A percentile compares a stretch with the other conserved stretches of the same genome.
phyloP scores from a whole-genome alignment of 1,140 invertebrate species.

The Lithobius niger region DNA sequence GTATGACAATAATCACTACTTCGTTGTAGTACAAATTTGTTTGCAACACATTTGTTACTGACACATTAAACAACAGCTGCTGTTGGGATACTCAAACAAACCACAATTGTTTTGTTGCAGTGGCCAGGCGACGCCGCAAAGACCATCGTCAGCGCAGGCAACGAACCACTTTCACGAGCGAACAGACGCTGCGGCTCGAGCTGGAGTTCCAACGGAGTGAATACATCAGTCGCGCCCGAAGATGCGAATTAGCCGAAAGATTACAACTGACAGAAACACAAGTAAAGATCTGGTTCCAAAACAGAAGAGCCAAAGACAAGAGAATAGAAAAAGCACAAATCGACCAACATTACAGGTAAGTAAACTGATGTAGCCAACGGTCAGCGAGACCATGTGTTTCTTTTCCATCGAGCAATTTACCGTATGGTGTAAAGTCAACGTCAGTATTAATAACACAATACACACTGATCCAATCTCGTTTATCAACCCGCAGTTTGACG shows the following conservation, averaged over 20 bases:
- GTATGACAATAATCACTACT: too few species aligned
- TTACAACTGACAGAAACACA: conserved; percentile 74
- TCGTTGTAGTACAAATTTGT: too few species aligned
- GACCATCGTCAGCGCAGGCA: conserved; percentile 72
- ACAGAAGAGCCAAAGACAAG: conserved; percentile 87
- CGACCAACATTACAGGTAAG: conserved; percentile 82
- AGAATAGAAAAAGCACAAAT: conserved; percentile 87
- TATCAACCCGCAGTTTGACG: too few species aligned
- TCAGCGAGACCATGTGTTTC: too few species aligned
- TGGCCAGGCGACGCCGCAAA: conserved; percentile 66
- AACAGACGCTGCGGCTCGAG: conserved; percentile 80
- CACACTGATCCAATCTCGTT: too few species aligned
- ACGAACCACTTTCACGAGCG: conserved; percentile 83
- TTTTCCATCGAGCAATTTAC: too few species aligned
- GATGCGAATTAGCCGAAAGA: conserved; percentile 72
- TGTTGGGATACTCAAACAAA: too few species aligned
- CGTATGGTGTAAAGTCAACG: too few species aligned
- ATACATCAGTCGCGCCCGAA: conserved; percentile 72
- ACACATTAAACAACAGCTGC: too few species aligned
- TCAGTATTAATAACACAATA: too few species aligned
- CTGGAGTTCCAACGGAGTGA: conserved; percentile 78
- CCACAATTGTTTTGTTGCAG: conserved; percentile 42
- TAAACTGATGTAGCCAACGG: too few species aligned
- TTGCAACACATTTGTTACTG: too few species aligned
- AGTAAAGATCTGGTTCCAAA: conserved; percentile 96